phyloP scores from a whole-genome alignment of 2,888 invertebrate species.

The Synergus gifuensis region DNA sequence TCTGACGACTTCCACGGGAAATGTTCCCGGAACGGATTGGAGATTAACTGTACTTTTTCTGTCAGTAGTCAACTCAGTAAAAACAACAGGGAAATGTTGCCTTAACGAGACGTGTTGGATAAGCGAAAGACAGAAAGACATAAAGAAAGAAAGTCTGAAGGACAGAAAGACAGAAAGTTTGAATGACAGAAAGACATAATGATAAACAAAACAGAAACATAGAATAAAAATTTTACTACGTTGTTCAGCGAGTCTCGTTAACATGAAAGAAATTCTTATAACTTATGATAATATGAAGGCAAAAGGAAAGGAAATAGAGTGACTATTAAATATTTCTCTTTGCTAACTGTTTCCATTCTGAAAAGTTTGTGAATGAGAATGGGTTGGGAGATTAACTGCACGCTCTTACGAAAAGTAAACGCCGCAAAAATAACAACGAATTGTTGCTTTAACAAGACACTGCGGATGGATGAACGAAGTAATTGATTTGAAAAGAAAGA shows the following conservation, averaged over 20 bases:
- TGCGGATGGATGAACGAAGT: slow-evolving; percentile 34
- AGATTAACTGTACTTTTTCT: slow-evolving; percentile 35
- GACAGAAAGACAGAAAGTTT: neutral
- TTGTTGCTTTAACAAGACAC: slow-evolving; percentile 40
- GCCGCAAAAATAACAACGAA: slow-evolving; percentile 39
- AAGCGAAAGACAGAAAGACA: neutral
- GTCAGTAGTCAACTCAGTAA: slow-evolving; percentile 22
- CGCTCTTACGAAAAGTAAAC: slow-evolving; percentile 25
- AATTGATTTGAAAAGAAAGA: slow-evolving; percentile 40
- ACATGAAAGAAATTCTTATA: neutral
- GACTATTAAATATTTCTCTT: slow-evolving; percentile 30
- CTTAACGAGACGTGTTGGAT: slow-evolving; percentile 28
- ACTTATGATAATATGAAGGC: slow-evolving; percentile 14
- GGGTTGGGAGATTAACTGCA: slow-evolving; percentile 25
- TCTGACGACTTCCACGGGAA: slow-evolving; percentile 36
- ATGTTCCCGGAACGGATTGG: slow-evolving; percentile 39
- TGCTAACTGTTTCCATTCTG: slow-evolving; percentile 21
- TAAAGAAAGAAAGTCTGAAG: neutral
- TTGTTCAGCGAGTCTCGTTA: neutral
- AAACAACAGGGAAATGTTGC: slow-evolving; percentile 35
- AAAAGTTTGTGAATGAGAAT: slow-evolving; percentile 30
- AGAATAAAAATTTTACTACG: neutral
- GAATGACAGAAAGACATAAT: neutral
- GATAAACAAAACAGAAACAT: slow-evolving; percentile 2
- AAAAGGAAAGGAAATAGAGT: slow-evolving; percentile 8